Evolutionary conservation across 2,797 vertebrate species (phyloP), one percentile per base, ranked within the genome.

Genomic region (Chloroceryle inda): DNA sequence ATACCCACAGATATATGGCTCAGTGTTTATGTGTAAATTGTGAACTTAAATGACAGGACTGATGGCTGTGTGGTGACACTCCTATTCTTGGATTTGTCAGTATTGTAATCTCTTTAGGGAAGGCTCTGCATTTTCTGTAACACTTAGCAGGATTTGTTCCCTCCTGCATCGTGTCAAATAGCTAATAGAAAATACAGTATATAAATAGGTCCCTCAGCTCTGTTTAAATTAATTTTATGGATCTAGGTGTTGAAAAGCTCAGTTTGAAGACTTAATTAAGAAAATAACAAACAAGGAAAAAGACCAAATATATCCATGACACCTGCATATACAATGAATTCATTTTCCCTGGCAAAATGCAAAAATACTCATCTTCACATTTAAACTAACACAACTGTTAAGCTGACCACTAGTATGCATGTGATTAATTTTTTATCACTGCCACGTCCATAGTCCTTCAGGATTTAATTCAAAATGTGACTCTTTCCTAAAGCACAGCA

Each of bases 391-490:
- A 67, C 73, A 95, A 94, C 68, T 95, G 76, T 87, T 88, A 83
- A 81, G 33, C 87, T 97, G 95, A 95, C 92, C 97, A 96, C 91
- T 61, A 91, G 77, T 96, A 96, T 96, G 95, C 87, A 93, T 76
- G 67, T 94, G 90, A 97, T 93, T 96, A 95, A 50, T 64, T 94
- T 96, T 96, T 96, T 97, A 93, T 97, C 81, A 27, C 64, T 83
- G 92, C 94, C 91, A 94, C 23, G n/a, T 97, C 94, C 79, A 45
- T 91, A 85, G 68, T 66, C 91, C 72, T 79, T 33, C 71, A 94
- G 80, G 59, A 52, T 92, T 96, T 92, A 96, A 96, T 97, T 98
- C 81, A 87, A 96, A 97, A 97, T 94, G 93, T 85, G 96, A 95
- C 64, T 96, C 96, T 97, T 96, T 95, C 82, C 80, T 85, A 91